Evolutionary conservation across 2,113 vertebrate genomes (phyloP), one percentile per base, ranked within the genome.

Genomic region (Scalopus aquaticus): DNA sequence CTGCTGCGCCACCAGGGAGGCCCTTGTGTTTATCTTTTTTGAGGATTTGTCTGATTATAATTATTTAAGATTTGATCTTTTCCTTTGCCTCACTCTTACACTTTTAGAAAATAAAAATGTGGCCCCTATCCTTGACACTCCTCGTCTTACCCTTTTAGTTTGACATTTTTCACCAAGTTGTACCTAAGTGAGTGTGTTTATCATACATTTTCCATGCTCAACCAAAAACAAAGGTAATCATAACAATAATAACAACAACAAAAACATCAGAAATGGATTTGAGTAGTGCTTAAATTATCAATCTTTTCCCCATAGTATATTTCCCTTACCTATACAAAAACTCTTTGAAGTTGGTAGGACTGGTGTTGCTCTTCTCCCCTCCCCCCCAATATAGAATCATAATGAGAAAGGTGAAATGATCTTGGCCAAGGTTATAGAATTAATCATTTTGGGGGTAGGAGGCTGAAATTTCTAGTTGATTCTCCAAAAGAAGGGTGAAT

Each of bases 81-180:
- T 84, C 62, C 17, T 54, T 56, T 69, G 26, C 32, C 4, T 67
- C 20, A 56, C 11, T 28, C n/a, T 35, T 9, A 56, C 4, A 30
- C 6, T 85, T 82, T 74, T 56, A 83, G 54, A 42, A 92, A 90
- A 87, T 37, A 82, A 85, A n/a, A 60, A 64, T 19, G 3, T n/a
- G 39, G 1, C 0, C 24, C 2, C 26, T 90, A 9, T 69, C 35
- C 0, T 26, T 81, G 20, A 19, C 28, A 12, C 44, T 2, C 0
- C 2, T 2, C 2, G 9, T 2, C 4, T 44, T 67, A 19, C 16
- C 3, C 20, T 13, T 81, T 77, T 72, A 65, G 51, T 92, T 64
- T 37, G 10, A 4, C 60, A 2, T 72, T 94, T 95, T 51, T 13
- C 24, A 4, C 67, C 44, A 64, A 56, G 6, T 78, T 82, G 58